Evolutionary conservation across 64 coral and sea anemone genomes (phyloP), one percentile per base, ranked within the genome.

Genomic region (Stylophora pistillata): DNA sequence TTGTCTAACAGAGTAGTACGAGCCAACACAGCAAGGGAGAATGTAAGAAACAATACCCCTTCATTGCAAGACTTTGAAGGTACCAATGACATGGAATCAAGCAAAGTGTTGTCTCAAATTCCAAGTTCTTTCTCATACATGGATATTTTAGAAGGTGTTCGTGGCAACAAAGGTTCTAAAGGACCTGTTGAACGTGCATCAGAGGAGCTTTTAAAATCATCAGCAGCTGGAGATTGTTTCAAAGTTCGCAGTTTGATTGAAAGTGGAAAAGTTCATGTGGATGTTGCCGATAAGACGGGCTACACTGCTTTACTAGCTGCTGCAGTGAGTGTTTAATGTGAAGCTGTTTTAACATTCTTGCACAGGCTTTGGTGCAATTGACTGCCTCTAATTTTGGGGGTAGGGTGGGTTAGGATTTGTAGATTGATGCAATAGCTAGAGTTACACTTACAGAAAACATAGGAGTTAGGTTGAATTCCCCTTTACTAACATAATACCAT

Each of bases 231-330:
- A 34, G 93, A 98, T 65, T 98, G 86, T 74, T 56, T 94, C 54
- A 81, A 86, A 56, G 89, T 98, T 26, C 80, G 65, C 1, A 71
- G 77, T 55, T 88, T 98, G 60, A 81, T 98, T 32, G 89, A 98
- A 54, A 91, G 86, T 81, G 92, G 87, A 28, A 80, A 72, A 47
- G 86, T 98, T 21, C 92, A 98, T 86, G 96, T 98, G 47, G 96
- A 98, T 84, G 92, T 98, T 73, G 96, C 96, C 37, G 96, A 98
- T 73, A 98, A 98, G 88, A 98, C 96, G 57, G 96, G 96, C n/a
- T 98, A 94, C 54, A 98, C 96, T n/a, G 92, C 92, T 15, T 75
- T 98, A 10, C 58, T 98, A 1, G 96, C 96, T 62, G 92, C 96
- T 33, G 81, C 92, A 4, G 96, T 98, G 73, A 90, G 96, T 94